Evolutionary conservation across 2,113 vertebrate species (phyloP), one percentile per base, ranked within the genome.

Genomic region (Panurus biarmicus): DNA sequence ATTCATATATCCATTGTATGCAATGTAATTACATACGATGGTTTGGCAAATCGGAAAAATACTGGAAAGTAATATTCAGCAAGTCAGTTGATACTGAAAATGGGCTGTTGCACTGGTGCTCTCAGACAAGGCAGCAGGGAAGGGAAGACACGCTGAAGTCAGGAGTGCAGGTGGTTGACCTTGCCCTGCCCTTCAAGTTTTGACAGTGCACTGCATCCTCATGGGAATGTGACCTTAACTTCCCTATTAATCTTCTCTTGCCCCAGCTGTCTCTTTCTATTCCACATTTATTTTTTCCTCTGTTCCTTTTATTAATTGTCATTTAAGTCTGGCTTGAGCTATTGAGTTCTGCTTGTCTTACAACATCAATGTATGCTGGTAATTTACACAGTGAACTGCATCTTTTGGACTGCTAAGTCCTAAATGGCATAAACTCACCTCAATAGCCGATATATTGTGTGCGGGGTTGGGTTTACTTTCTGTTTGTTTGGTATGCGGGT

Each of bases 11-110:
- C 22, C 40, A 14, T 57, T 57, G 56, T 57, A 24, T 35, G 33
- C 35, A 35, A 58, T 58, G 23, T 58, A 16, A 7, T 3, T 4
- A 9, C 1, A 3, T 57, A 9, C 1, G 2, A 10, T 70, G 18
- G 29, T 65, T 69, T 81, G 42, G 18, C 54, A 72, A 73, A 53
- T 57, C 28, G 19, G 66, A 9, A 33, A 57, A 53, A 11, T 77
- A 31, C 2, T 44, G 50, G 45, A n/a, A 65, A 53, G 40, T 33
- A 40, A 45, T 83, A 54, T 77, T 71, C 48, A 62, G 33, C 17
- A 12, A 58, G 20, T 15, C 13, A 31, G 10, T 50, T 48, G 31
- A 4, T 53, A 35, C 19, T 62, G 54, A 51, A 60, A 64, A 33
- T n/a, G 23, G 3, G 15, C 31, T 47, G 29, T 48, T 85, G 22